Base-by-base conservation (phyloP, 2,888 invertebrate genomes). In the Drosophila picticornis region DNA sequence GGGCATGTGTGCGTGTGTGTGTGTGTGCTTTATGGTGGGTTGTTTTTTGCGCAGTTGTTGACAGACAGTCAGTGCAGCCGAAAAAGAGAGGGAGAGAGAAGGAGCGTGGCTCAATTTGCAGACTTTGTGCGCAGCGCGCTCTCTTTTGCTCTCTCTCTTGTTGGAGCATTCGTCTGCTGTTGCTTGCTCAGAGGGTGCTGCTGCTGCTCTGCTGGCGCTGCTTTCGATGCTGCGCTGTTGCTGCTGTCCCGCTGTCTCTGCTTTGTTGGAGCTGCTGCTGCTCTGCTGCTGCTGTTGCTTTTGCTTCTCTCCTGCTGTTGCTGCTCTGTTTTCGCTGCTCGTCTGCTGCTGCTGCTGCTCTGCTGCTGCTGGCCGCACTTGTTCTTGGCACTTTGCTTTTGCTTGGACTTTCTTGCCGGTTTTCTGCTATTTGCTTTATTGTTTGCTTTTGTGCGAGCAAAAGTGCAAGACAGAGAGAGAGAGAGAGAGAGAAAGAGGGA, bases 351-450 rank as follows among this genome's bases (percentile, higher is more conserved):
- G 36, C 34, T 19, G 34, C 25, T 59, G 52, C 61, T 29, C 36
- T 36, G 34, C 29, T 60, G 53, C 62, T 31, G 31, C 31, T 48
- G 19, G 75, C 83, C 85, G 83, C 87, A 87, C 89, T 86, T 85
- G 84, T 83, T 82, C 75, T 81, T 72, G 51, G 40, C 76, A 67
- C 50, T 80, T 83, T 75, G 77, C 82, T 88, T 86, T 86, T 38
- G 70, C 67, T 72, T 61, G 36, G 73, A 32, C 52, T 73, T 86
- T 86, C 88, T 85, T 88, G 87, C 85, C 85, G 85, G 85, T 86
- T 86, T 88, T 74, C 67, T 76, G 75, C 65, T 62, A 75, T 86
- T 84, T 75, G 85, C 81, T 88, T 85, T 85, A 60, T 55, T 84
- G 76, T 82, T 86, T 84, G 83, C 83, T 82, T 87, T 87, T 52